Evolutionary conservation across 2,113 vertebrate genomes (phyloP), one percentile per base, ranked within the genome.

Genomic region (Vireo altiloquus): DNA sequence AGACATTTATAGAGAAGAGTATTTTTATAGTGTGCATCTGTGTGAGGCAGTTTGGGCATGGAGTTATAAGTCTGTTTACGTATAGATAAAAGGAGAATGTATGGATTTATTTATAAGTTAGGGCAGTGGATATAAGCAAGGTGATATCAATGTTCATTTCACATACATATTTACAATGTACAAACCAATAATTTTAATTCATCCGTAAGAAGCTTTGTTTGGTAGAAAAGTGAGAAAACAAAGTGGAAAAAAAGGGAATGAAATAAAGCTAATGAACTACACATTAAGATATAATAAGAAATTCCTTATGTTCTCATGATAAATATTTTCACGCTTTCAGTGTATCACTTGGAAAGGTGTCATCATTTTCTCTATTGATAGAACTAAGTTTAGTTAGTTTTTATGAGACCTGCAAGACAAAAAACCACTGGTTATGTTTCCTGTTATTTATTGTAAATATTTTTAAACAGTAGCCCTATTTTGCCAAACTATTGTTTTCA

Each of bases 1-100:
- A 93, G 82, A 74, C 47, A 47, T 94, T 82, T 95, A 82, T 80
- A 95, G 74, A 78, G 83, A 84, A 37, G 56, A 84, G 49, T 82
- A 82, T 95, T 75, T 91, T 71, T 72, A 79, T 9, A 88, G 40
- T 46, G 47, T 82, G 65, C 56, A 71, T 90, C 81, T 90, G 42
- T 61, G 74, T 74, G 75, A 79, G 50, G 78, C 35, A 87, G 76
- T 88, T 75, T 91, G 54, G 54, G 35, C 53, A 47, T 37, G 22
- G 25, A 86, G 24, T 39, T 87, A 44, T 17, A 89, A 80, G 42
- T 35, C n/a, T 91, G 44, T 37, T 91, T 88, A 81, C 72, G 18
- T 44, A 30, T 10, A 72, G 54, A 35, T 63, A 72, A 77, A 90
- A 57, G 27, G 22, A 72, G 59, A 82, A 52, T 93, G 28, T 90